Percentiles rank a stretch among this genome's conserved stretches.
Evolutionary conservation across 2,113 vertebrate species (phyloP).

Genomic region (Tetrao urogallus): DNA sequence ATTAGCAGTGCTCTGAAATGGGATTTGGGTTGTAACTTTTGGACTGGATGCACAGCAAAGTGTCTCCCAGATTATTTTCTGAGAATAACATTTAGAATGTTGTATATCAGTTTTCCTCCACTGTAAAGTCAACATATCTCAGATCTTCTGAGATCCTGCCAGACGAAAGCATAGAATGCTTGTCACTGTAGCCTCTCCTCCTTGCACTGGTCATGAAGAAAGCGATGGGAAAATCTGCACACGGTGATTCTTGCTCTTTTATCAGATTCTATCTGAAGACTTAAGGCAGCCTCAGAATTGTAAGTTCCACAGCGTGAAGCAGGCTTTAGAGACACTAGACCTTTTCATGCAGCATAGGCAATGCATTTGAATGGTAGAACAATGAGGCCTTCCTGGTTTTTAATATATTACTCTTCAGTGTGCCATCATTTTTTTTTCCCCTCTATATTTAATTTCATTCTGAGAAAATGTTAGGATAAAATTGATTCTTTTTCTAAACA

Average conservation of each 20-base stretch:
- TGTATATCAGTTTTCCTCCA: background rate
- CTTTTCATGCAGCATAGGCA: background rate
- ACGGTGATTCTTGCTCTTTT: background rate
- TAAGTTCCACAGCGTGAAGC: background rate
- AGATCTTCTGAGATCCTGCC: background rate
- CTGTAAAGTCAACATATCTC: background rate
- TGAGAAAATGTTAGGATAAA: background rate
- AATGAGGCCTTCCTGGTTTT: background rate
- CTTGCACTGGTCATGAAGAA: background rate
- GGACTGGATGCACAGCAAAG: background rate
- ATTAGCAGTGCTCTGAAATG: background rate
- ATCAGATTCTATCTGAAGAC: background rate
- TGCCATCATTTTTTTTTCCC: background rate
- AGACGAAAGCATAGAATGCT: background rate
- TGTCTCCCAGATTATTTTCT: background rate
- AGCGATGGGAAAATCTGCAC: background rate
- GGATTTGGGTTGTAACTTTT: background rate
- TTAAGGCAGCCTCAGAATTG: background rate
- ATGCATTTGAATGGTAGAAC: background rate
- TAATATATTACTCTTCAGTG: background rate
- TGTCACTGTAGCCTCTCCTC: background rate
- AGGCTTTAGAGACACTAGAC: background rate
- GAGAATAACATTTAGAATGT: background rate
- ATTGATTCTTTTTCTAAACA: background rate
- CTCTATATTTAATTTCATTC: background rate